Percentiles rank a stretch among this genome's conserved stretches.
Conservation (phyloP, 2,797 vertebrate genomes). For the Momotus momota region DNA sequence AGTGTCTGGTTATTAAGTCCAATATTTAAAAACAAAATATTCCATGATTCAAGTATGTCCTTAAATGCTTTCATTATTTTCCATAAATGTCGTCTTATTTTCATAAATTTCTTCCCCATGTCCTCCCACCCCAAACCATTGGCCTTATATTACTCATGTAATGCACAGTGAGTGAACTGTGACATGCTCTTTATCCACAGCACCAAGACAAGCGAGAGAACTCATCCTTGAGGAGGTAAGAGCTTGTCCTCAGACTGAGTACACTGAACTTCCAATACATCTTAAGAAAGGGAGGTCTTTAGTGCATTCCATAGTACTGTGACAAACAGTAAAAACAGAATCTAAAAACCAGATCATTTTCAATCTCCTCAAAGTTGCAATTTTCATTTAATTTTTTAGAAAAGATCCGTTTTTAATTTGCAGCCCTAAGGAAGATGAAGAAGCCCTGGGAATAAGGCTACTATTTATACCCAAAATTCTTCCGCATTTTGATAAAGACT, state of each 20-base stretch:
- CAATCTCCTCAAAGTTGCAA: not conserved
- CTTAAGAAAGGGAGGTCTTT: not conserved
- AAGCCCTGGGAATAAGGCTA: not conserved
- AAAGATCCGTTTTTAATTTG: slow-evolving; percentile 39
- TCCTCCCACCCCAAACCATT: no score
- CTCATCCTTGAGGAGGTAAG: not conserved
- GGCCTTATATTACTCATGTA: not conserved
- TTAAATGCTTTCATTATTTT: not conserved
- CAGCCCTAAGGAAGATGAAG: slow-evolving; percentile 2
- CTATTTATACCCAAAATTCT: not conserved
- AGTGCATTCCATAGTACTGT: not conserved
- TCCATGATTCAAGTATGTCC: not conserved
- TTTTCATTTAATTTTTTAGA: not conserved
- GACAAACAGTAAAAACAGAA: not conserved
- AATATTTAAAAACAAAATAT: not conserved
- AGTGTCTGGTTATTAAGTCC: not conserved
- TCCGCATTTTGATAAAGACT: not conserved
- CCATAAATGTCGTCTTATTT: not conserved
- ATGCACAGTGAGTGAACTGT: not conserved
- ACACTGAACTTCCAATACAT: not conserved
- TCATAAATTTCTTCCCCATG: not conserved
- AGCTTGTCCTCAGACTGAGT: not conserved
- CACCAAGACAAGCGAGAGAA: not conserved
- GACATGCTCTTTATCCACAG: not conserved
- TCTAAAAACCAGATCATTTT: not conserved